These are phyloP conservation scores for Craseonycteris thonglongyai DNA, from an alignment of 2,113 vertebrate genomes.

Conservation along the genomic window DNA sequence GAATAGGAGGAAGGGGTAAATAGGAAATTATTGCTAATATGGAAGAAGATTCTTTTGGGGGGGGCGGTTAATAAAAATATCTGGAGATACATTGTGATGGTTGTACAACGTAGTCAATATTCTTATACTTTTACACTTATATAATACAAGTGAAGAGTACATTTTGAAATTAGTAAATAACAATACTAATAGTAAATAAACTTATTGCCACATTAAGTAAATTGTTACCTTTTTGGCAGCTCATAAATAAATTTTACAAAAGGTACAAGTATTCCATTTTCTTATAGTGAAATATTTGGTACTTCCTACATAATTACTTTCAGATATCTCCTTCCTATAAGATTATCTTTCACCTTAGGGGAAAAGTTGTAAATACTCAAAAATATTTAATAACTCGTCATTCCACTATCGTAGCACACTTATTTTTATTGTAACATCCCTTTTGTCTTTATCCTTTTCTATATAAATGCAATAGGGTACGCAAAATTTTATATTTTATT, in stretches of 20 bases:
- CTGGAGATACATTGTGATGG: background rate
- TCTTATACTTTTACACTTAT: background rate
- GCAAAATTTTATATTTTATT: background rate
- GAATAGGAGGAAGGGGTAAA: background rate
- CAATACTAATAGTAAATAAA: background rate
- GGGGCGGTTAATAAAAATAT: background rate
- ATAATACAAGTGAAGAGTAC: background rate
- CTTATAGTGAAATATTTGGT: background rate
- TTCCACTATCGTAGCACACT: background rate
- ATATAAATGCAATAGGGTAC: background rate
- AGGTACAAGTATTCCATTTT: background rate
- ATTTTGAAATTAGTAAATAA: background rate
- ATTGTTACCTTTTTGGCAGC: background rate
- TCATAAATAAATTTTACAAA: background rate
- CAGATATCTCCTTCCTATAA: background rate
- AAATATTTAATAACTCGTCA: background rate
- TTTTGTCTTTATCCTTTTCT: background rate
- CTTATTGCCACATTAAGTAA: background rate
- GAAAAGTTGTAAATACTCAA: background rate
- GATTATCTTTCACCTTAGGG: background rate
- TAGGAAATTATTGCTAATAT: background rate
- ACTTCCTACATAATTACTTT: background rate
- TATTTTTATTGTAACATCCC: background rate
- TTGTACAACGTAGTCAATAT: background rate
- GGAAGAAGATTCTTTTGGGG: accelerated